Evolutionary conservation across 2,888 invertebrate species (phyloP).

Genomic region (Sarcophaga carnaria): DNA sequence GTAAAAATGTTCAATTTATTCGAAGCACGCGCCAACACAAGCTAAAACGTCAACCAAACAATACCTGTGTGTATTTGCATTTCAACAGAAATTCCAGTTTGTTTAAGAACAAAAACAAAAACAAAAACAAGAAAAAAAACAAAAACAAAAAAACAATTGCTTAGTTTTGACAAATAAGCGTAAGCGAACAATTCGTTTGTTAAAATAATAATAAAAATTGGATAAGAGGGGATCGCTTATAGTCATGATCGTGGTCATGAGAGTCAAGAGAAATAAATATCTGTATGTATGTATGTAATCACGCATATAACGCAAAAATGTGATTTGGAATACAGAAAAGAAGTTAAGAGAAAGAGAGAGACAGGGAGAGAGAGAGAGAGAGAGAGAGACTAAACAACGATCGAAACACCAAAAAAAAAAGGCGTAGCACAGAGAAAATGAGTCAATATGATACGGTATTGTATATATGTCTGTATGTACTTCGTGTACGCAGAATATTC

Average conservation of each 20-base stretch:
- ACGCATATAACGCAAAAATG: slow-evolving; percentile 76
- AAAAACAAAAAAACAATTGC: background rate
- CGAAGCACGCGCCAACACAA: slow-evolving; percentile 34
- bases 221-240: slow-evolving; percentile 12
- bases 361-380: slow-evolving; percentile 47
- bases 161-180: slow-evolving; percentile 15
- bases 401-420: slow-evolving; percentile 60
- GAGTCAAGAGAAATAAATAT: slow-evolving; percentile 75
- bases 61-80: background rate
- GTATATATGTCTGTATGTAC: background rate
- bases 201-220: background rate
- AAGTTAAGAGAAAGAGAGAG: background rate
- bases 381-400: slow-evolving; percentile 1
- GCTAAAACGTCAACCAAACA: slow-evolving; percentile 38
- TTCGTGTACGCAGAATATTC: slow-evolving; percentile 60
- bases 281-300: slow-evolving; percentile 71
- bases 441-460: slow-evolving; percentile 21
- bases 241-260: slow-evolving; percentile 63
- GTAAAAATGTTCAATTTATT: slow-evolving; percentile 35
- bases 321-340: slow-evolving; percentile 17
- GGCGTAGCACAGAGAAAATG: slow-evolving; percentile 59
- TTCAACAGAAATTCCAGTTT: slow-evolving; percentile 50
- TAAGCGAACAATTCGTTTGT: slow-evolving; percentile 16
- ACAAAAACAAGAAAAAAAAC: background rate
- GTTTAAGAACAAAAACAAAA: background rate